Percentiles rank a stretch among this genome's conserved stretches.
phyloP scores from a whole-genome alignment of 2,888 invertebrate species.

The Zygothrica quintamaculata region DNA sequence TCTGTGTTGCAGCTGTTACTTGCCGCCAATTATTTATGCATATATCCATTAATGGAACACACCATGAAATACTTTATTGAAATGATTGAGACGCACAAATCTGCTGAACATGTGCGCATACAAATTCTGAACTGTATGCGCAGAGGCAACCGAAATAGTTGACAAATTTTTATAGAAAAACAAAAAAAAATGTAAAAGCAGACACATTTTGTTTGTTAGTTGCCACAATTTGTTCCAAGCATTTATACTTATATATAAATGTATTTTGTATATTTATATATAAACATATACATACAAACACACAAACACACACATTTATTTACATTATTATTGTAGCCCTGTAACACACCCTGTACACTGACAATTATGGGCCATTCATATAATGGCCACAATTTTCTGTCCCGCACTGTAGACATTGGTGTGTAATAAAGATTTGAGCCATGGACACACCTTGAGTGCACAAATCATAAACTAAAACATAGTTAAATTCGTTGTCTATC shows the following conservation, averaged over 20 bases:
- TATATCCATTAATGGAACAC: slow-evolving; percentile 39
- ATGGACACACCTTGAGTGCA: slow-evolving; percentile 20
- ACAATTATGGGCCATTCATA: slow-evolving; percentile 27
- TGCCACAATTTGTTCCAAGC: slow-evolving; percentile 5
- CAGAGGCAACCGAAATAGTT: too few relatives aligned
- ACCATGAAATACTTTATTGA: slow-evolving; percentile 28
- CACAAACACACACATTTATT: background rate
- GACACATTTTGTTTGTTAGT: too few relatives aligned
- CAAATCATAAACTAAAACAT: background rate
- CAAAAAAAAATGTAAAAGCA: too few relatives aligned
- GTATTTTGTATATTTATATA: slow-evolving; percentile 1
- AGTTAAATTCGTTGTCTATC: background rate
- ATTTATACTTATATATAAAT: slow-evolving; percentile 1
- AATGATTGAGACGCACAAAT: slow-evolving; percentile 19
- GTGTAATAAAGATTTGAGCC: slow-evolving; percentile 6
- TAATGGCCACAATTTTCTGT: slow-evolving; percentile 1
- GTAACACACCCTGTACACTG: slow-evolving; percentile 26
- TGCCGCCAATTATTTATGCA: slow-evolving; percentile 43
- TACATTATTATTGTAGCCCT: background rate
- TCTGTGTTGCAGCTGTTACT: slow-evolving; percentile 41
- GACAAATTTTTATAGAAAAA: too few relatives aligned
- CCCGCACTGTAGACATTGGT: slow-evolving; percentile 1
- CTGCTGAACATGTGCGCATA: too few relatives aligned
- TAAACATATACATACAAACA: background rate
- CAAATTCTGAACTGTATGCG: too few relatives aligned